Base-by-base conservation (phyloP, 1,140 invertebrate genomes). In the Cyrtorhinus lividipennis region DNA sequence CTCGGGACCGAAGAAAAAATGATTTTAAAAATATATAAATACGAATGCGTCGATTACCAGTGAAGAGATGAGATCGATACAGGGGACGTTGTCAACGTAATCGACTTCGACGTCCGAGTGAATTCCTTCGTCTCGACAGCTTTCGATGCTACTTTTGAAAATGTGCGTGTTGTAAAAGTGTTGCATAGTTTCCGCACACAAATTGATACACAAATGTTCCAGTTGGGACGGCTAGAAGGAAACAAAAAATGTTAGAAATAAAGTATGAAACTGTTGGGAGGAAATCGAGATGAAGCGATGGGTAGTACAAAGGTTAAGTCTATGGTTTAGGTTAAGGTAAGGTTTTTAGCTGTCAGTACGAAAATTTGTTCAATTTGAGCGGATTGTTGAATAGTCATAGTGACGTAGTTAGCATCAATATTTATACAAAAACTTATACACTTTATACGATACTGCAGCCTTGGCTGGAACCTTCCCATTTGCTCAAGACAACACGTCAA, bases 81-180 rank as follows among this genome's bases (percentile, higher is more conserved):
- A 94, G 3, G 92, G 92, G 64, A 95, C 91, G 75, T 95, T 95
- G 73, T 96, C 92, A 56, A 92, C 89, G 76, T 95, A 95, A 72
- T 92, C 90, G 23, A 95, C 87, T 73, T 94, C 88, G 23, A 92
- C 83, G 69, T 93, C 89, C 71, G 86, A 88, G n/a, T 83, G 79
- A 66, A 96, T 92, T 24, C 90, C 91, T 78, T 96, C 93, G 71
- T 95, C 92, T 62, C 88, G 79, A 71, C 92, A 94, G 46, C 92
- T 92, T 74, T 95, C 92, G 64, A 93, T 90, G 61, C 88, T 90
- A 5, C 88, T 91, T 75, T 95, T 95, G 75, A 96, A 95, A 64
- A 95, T 92, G 73, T 95, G 92, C 27, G 91, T 95, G 72, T 95
- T 95, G 77, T 95, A 96, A 73, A 95, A 95, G 74, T 95, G 92